Percentiles rank a stretch among this genome's conserved stretches.
These are phyloP conservation scores for Didymodactylos carnosus DNA, from an alignment of 2,888 invertebrate species.

Conservation along the genomic window DNA sequence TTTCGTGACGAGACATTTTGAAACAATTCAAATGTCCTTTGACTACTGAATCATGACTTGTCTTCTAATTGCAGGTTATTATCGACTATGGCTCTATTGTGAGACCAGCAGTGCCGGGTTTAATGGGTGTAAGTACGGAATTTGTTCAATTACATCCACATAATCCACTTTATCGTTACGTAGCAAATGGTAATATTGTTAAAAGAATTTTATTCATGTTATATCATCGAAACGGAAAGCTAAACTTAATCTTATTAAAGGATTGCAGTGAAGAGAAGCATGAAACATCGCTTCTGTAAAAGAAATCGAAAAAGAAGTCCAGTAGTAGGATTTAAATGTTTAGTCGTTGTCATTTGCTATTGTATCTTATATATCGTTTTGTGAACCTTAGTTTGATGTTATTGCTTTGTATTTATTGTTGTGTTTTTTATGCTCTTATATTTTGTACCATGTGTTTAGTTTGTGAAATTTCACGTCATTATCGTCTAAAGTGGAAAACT, in stretches of 20 bases:
- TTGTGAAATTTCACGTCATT: too few relatives aligned
- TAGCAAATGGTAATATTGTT: neutral
- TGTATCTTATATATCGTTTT: too few relatives aligned
- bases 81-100: slow-evolving; percentile 1
- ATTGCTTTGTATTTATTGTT: neutral
- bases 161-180: slow-evolving; percentile 9
- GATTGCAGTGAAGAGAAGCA: neutral
- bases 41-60: neutral
- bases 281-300: neutral
- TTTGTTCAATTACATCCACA: slow-evolving; percentile 11
- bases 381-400: neutral
- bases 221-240: slow-evolving; percentile 8
- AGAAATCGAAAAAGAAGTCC: too few relatives aligned
- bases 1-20: neutral
- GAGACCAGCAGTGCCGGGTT: slow-evolving; percentile 8
- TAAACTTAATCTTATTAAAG: neutral
- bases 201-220: slow-evolving; percentile 12
- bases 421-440: too few relatives aligned
- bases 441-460: too few relatives aligned
- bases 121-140: slow-evolving; percentile 6
- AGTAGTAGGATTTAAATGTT: too few relatives aligned
- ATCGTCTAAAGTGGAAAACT: too few relatives aligned
- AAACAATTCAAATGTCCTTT: neutral
- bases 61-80: neutral
- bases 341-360: too few relatives aligned